Evolutionary conservation across 92 coral and sea anemone species (phyloP), one percentile per base, ranked within the genome.

Genomic region (Chrysogorgia sp.): DNA sequence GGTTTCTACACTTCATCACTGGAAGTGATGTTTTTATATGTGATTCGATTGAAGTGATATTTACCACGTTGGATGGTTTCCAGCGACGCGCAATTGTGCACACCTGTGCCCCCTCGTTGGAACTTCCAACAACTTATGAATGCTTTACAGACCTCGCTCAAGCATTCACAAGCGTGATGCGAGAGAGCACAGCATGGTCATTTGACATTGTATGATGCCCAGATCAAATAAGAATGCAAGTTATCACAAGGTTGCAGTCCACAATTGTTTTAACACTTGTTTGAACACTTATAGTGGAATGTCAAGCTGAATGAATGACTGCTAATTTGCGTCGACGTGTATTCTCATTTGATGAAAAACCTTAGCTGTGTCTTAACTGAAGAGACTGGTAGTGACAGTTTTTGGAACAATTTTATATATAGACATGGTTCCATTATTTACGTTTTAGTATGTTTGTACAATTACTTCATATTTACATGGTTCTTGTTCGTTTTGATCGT

Each of bases 61-160:
- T 77, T 35, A 77, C 62, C 0, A 28, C 32, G 19, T 34, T 77
- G 15, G 74, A 62, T 30, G 64, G 82, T 43, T 63, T 63, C 26
- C 45, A 63, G 53, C 60, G 81, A 34, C 29, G 82, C 57, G 74
- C 75, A 26, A 45, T 63, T 3, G 82, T 62, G 0, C 52, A 61
- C 20, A 77, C 75, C 40, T 62, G 82, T 63, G 75, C 59, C 21
- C 74, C 75, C 14, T 29, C 43, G 63, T 59, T 77, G 19, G 82
- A 77, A 43, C 58, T 77, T 22, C 82, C 82, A 13, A 26, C 71
- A 19, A 62, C 82, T 0, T 77, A 76, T 25, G 72, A 77, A n/a
- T 62, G 58, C 1, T 77, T 60, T 26, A 53, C 61, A 43, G 74
- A 58, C 10, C 74, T 77, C 9, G 82, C 82, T 23, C 58, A 60